Evolutionary conservation across 2,797 vertebrate species (phyloP).

Genomic region (Semaprochilodus insignis): DNA sequence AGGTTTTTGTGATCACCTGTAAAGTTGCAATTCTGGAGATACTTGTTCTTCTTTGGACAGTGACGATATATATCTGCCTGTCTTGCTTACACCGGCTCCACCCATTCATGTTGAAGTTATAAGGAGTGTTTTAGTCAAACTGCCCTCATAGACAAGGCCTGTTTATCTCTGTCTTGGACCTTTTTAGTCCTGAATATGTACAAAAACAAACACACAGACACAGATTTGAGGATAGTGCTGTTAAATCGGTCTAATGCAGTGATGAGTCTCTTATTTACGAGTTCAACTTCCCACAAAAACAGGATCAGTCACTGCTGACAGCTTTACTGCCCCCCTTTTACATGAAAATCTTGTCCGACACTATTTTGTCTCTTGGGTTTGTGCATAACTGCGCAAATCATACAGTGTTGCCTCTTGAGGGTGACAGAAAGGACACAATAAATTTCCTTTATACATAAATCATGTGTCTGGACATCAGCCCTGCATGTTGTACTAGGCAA

Average conservation of each 20-base stretch:
- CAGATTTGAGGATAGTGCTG: background rate
- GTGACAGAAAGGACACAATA: constrained; percentile 49
- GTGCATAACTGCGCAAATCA: constrained; percentile 53
- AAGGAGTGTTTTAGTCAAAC: too few species aligned
- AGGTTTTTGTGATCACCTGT: too few species aligned
- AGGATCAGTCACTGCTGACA: constrained; percentile 44
- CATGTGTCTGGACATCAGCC: constrained; percentile 13
- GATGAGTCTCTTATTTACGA: constrained; percentile 47
- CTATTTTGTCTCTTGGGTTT: constrained; percentile 49
- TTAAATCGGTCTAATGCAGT: constrained; percentile 35
- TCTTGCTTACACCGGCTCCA: too few species aligned
- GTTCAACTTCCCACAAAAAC: constrained; percentile 45
- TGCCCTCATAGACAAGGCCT: too few species aligned
- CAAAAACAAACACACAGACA: background rate
- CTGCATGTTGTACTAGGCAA: background rate
- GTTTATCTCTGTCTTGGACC: too few species aligned
- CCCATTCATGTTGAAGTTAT: too few species aligned
- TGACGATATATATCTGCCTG: too few species aligned
- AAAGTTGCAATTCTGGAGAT: too few species aligned
- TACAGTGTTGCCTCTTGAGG: constrained; percentile 25
- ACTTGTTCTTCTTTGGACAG: too few species aligned
- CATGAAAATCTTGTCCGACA: constrained; percentile 47
- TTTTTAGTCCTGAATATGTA: too few species aligned
- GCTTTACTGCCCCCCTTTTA: constrained; percentile 54
- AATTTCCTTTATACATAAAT: constrained; percentile 45